Percentiles rank a stretch among this genome's conserved stretches.
Conservation (phyloP, 2,888 invertebrate genomes). For the Drosophila phalerata region DNA sequence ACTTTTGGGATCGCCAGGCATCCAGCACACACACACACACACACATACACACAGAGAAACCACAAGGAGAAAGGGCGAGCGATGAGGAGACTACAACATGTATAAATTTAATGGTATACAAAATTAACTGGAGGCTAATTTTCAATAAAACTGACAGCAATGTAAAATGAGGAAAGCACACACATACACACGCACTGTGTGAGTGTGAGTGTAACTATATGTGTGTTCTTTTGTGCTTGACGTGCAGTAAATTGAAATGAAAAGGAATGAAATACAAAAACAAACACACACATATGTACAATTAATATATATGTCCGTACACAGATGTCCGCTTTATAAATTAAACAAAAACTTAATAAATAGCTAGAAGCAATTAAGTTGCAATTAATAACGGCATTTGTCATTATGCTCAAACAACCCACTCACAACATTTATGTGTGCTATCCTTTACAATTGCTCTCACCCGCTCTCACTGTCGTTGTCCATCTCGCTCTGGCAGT, state of each 20-base stretch:
- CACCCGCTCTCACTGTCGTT: neutral
- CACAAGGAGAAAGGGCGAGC: constrained; percentile 4
- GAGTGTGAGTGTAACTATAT: constrained; percentile 13
- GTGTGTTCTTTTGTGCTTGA: constrained; percentile 60
- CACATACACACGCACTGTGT: constrained; percentile 30
- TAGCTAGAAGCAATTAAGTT: constrained; percentile 70
- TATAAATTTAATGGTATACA: constrained; percentile 76
- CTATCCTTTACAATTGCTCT: constrained; percentile 5
- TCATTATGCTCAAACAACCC: constrained; percentile 32
- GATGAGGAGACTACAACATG: constrained; percentile 39
- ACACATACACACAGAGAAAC: constrained; percentile 15
- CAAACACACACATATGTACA: constrained; percentile 43
- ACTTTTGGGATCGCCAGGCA: constrained; percentile 58
- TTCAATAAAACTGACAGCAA: constrained; percentile 80
- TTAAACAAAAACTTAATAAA: constrained; percentile 81
- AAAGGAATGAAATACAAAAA: constrained; percentile 54
- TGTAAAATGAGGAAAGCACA: constrained; percentile 57
- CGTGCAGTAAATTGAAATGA: constrained; percentile 65
- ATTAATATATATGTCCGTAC: constrained; percentile 28
- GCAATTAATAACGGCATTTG: constrained; percentile 77
- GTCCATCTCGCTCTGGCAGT: constrained; percentile 1
- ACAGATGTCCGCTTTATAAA: constrained; percentile 67
- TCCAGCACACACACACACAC: constrained; percentile 31
- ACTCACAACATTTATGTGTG: constrained; percentile 17
- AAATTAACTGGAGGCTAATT: constrained; percentile 80